Evolutionary conservation across 2,888 invertebrate species (phyloP), one percentile per base, ranked within the genome.

Genomic region (Cartodere bifasciata): DNA sequence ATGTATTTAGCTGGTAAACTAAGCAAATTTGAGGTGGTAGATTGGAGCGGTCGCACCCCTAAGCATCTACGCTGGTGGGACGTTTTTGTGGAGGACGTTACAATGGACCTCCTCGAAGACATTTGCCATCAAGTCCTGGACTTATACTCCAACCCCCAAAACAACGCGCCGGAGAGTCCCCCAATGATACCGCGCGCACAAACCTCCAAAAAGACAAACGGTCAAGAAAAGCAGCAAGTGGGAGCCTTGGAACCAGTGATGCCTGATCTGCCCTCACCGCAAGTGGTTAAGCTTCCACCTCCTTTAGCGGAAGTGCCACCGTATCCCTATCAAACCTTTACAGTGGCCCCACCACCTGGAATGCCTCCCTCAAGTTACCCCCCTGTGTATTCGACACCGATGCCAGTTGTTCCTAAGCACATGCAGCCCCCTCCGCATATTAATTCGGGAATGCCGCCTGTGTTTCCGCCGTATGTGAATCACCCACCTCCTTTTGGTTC

Each of bases 1-100:
- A 90, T 98, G 75, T 94, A 97, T 60, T 68, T 99, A 35, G 94
- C 97, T 0, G 87, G 92, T 30, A 92, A 95, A 55, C 67, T 98
- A 13, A 90, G 86, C 55, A 92, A 92, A 62, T 92, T 94, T 58
- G 92, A 92, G 50, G 86, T 95, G 1, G 68, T 76, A 4, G 94
- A 95, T 61, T 95, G 94, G 94, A 72, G 75, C 20, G 90, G 87
- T 1, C 66, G 87, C 6, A 67, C 65, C 27, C 57, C 77, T 2
- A 75, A 81, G 50, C 83, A 88, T 58, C 67, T 71, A 3, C 71
- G 85, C 14, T 98, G 98, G 98, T 98, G 95, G 95, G 95, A 97
- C 50, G 85, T 87, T 79, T 92, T 92, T 55, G 88, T 97, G 0
- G 87, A 91, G 49, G 92, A 92, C 51, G 81, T 97, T 16, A 85